phyloP scores from a whole-genome alignment of 92 coral and sea anemone species.

The Desmophyllum pertusum region DNA sequence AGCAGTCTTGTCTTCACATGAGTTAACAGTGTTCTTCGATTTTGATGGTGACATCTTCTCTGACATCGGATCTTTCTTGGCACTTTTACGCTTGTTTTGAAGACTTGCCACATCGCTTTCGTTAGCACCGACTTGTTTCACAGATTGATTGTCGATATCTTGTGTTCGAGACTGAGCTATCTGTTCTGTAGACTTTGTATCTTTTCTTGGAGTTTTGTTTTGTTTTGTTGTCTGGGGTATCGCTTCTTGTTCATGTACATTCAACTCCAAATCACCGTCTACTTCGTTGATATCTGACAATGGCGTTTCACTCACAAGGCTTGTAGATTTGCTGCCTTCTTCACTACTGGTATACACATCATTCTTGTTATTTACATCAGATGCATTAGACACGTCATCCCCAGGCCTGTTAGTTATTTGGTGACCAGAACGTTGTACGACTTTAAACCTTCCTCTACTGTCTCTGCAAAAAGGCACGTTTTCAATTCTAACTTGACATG shows the following conservation, averaged over 20 bases:
- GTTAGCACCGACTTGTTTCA: background rate
- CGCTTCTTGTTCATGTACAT: background rate
- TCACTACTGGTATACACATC: background rate
- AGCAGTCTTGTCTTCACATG: too few relatives aligned
- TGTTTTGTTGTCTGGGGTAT: background rate
- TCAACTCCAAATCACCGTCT: background rate
- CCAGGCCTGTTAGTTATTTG: background rate
- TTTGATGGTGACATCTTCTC: slow-evolving; percentile 3
- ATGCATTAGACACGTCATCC: background rate
- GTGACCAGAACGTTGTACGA: background rate
- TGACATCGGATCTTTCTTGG: background rate
- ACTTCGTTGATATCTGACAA: background rate
- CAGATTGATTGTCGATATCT: background rate
- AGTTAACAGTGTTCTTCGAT: background rate
- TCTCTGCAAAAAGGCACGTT: too few relatives aligned
- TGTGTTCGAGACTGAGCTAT: background rate
- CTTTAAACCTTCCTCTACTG: background rate
- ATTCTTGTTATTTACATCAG: background rate
- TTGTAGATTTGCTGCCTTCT: background rate
- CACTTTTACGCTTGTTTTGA: background rate
- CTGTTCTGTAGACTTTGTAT: background rate
- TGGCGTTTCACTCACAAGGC: background rate
- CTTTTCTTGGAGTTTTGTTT: background rate
- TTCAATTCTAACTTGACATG: too few relatives aligned
- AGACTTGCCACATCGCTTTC: background rate